phyloP scores from a whole-genome alignment of 2,113 vertebrate species.

The Microtus montanus region DNA sequence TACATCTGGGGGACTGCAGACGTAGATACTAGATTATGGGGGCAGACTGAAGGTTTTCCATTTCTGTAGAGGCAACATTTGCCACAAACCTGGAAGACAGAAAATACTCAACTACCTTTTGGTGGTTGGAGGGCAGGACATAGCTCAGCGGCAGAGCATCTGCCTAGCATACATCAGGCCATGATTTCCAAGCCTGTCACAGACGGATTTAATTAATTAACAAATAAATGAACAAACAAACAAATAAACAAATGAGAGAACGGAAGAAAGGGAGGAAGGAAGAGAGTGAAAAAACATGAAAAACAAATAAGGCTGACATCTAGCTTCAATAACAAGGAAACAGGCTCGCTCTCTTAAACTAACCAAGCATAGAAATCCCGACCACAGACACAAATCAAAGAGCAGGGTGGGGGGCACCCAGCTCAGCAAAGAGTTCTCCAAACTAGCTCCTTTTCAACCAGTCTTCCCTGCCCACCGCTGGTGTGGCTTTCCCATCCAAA shows the following conservation, averaged over 20 bases:
- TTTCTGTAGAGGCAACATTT: neutral
- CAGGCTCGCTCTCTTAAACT: neutral
- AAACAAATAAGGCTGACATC: neutral
- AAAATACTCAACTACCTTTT: neutral
- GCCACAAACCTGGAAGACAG: neutral
- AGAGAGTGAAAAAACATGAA: neutral
- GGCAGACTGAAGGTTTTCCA: neutral
- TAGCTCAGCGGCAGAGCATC: neutral
- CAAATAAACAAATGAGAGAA: neutral
- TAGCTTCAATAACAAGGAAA: conserved; percentile 1
- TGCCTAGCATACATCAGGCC: neutral
- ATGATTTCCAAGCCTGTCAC: neutral
- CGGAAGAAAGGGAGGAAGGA: neutral
- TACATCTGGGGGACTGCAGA: neutral
- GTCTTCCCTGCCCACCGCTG: neutral
- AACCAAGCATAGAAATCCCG: conserved; percentile 30
- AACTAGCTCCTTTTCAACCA: conserved; percentile 55
- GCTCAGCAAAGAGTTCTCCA: neutral
- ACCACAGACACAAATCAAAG: conserved; percentile 56
- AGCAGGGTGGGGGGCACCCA: neutral
- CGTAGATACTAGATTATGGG: neutral
- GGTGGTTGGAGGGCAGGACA: too few species aligned
- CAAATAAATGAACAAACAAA: neutral
- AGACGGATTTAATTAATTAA: neutral
- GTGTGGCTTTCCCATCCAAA: conserved; percentile 55